phyloP scores from a whole-genome alignment of 2,888 invertebrate genomes.

The Parthenolecanium corni region DNA sequence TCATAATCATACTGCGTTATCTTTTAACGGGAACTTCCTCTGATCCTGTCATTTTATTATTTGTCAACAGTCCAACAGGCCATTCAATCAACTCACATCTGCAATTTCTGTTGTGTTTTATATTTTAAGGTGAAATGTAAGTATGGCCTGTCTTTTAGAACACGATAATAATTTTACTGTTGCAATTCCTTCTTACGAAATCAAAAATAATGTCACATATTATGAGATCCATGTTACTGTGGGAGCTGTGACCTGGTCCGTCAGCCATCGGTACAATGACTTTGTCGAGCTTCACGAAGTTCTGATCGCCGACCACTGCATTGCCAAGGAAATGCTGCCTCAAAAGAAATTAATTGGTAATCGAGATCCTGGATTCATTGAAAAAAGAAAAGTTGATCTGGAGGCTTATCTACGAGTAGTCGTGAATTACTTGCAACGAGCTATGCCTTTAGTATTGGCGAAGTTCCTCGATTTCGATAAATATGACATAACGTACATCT shows the following conservation, averaged over 20 bases:
- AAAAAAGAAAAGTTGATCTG: constrained; percentile 65
- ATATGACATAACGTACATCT: constrained; percentile 78
- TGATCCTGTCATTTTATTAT: no score
- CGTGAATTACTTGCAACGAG: constrained; percentile 59
- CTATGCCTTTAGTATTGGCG: constrained; percentile 68
- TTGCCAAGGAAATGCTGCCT: constrained; percentile 74
- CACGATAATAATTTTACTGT: constrained; percentile 55
- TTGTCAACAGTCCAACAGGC: no score
- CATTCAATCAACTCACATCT: no score
- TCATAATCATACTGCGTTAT: no score
- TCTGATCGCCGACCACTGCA: constrained; percentile 65
- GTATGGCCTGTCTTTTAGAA: constrained; percentile 67
- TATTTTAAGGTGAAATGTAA: no score
- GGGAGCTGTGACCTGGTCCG: constrained; percentile 65
- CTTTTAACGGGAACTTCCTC: no score
- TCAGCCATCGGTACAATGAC: constrained; percentile 77
- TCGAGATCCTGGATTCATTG: constrained; percentile 75
- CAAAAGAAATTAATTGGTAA: constrained; percentile 89
- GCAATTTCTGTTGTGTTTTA: no score
- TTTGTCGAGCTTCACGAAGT: constrained; percentile 78
- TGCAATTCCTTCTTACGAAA: constrained; percentile 52
- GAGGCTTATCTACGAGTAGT: constrained; percentile 69
- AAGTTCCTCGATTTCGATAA: constrained; percentile 77
- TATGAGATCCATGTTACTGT: constrained; percentile 61
- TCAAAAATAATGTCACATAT: constrained; percentile 53